Base-by-base conservation (phyloP, 2,888 invertebrate genomes). In the Tiliacea aurago region DNA sequence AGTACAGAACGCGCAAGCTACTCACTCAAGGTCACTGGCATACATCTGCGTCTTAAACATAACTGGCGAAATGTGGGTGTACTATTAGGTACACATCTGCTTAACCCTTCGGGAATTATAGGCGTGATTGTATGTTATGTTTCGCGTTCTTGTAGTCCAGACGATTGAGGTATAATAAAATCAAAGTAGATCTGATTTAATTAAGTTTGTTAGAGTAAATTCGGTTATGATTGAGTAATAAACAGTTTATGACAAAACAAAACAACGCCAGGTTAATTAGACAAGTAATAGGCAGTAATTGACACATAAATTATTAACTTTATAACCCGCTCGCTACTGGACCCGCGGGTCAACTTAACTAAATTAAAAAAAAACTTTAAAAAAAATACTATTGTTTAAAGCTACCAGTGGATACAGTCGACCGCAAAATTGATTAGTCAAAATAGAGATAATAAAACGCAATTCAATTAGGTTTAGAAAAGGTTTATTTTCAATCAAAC, bases 211-310 rank as follows among this genome's bases (percentile, higher is more conserved):
- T 20, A 37, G 33, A 18, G n/a, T 75, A 13, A 75, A 18, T 66
- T 41, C 9, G 43, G 62, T 55, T 53, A 45, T 18, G n/a, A 49
- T 47, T 69, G 11, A 65, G 58, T 64, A 62, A 64, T 71, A 76
- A 56, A 70, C 43, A 51, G 55, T 69, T 83, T 61, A 70, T 61
- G 58, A 51, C 53, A 28, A 10, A n/a, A 37, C 11, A 43, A 56
- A 67, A 67, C 55, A 59, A 18, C 37, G 41, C 20, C 13, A 65
- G 18, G n/a, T 56, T 43, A 63, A 59, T 10, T 33, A 47, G 43
- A 10, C 18, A 45, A 73, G n/a, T 20, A n/a, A n/a, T n/a, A 23
- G n/a, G 20, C 23, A 20, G 1, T 61, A 45, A 64, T 28, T 33
- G 23, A 13, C 13, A 37, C 23, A 61, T 55, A 9, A 61, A 61